Base-by-base conservation (phyloP, 2,797 vertebrate species). In the Pygocentrus nattereri region DNA sequence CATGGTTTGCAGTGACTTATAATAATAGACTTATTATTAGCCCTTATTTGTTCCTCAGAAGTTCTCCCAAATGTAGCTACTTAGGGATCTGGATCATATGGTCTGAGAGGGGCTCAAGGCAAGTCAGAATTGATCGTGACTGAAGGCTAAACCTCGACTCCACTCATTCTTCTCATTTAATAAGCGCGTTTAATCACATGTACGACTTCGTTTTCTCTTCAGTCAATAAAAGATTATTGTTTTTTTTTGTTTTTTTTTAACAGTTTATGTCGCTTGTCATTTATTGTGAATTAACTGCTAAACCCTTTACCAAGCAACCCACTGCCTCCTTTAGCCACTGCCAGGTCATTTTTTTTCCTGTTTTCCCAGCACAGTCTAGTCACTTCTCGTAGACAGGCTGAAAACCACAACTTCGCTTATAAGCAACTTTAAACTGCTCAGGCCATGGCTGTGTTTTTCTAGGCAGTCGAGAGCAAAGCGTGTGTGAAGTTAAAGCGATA, bases 51-150 rank as follows among this genome's bases (percentile, higher is more conserved):
- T 74, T 23, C 31, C 21, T 58, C 21, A 41, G 13, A 59, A 59
- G 41, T 82, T 56, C 0, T 34, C 54, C 78, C 25, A 49, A 30
- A 31, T 52, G 1, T 34, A 64, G 7, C 56, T 25, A 38, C 71
- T 54, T 74, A 47, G 21, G 84, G 56, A n/a, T n/a, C n/a, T n/a
- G 83, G 83, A 81, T 84, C 81, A 76, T 77, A 77, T 56, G 85
- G 87, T 83, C 73, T 85, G 83, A 79, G 84, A 83, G 85, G 87
- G 81, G 85, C 76, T 79, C 76, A 86, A 80, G 87, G 85, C 74
- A 27, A 73, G 50, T 34, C 67, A 38, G 23, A 61, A 58, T 47
- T 73, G 31, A 68, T 74, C 72, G 58, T 38, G 27, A 31, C 34
- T 47, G 16, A 11, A 47, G 47, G 10, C 69, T 54, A 11, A 72